Base-by-base conservation (phyloP, 2,797 vertebrate species). In the Catamblyrhynchus diadema region DNA sequence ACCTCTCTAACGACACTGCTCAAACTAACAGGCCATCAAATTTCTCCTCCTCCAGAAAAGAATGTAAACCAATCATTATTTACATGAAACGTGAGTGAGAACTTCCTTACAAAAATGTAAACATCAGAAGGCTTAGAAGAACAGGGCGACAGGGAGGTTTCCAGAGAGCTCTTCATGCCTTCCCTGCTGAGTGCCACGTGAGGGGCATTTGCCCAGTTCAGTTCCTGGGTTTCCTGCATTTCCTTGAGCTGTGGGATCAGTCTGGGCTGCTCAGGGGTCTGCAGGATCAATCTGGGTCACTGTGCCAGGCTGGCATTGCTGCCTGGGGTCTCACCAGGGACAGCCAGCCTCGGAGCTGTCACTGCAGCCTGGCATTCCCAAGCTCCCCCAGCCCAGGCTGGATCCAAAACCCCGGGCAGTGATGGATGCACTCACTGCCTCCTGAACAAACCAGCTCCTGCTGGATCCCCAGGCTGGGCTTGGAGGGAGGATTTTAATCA, bases 181-280 rank as follows among this genome's bases (percentile, higher is more conserved):
- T 27, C 24, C 3, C 12, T 41, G 39, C 41, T 20, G 21, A 32
- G 48, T 27, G 14, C 39, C 45, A 2, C 3, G 1, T 2, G 10
- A 71, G 44, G 27, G 35, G 33, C 23, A 1, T 14, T 75, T 88
- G 72, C 71, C 66, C 66, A 35, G 47, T 8, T 18, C 35, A 9
- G 14, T 4, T 56, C n/a, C 41, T 3, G 61, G 0, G 0, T 28
- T 85, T 77, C 41, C 62, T 4, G 1, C 2, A 0, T 13, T 56
- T 28, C 21, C 50, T 8, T 23, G 56, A 4, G 10, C 39, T 13
- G 30, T 53, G 69, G 65, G 35, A 50, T 53, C 42, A 35, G 27
- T 39, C 61, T 27, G 82, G 74, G 88, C 47, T 59, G 44, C 81
- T 13, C 25, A 50, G 32, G 74, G 59, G 23, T 54, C 82, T 91